A percentile compares a stretch with the other conserved stretches of the same genome.
These are phyloP conservation scores for Falcunculus frontatus DNA, from an alignment of 2,113 vertebrate genomes.

Conservation along the genomic window DNA sequence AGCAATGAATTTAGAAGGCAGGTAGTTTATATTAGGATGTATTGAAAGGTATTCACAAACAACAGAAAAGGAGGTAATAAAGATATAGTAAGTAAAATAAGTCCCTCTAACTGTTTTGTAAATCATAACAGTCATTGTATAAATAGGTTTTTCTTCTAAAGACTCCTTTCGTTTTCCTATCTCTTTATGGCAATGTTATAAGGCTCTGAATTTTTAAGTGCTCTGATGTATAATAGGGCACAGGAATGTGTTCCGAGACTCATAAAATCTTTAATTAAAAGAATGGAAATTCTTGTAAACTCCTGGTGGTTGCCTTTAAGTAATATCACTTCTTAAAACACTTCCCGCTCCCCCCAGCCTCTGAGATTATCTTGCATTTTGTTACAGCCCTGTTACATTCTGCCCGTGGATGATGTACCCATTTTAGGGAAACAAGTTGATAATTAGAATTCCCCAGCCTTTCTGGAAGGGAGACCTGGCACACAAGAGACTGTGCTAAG, in stretches of 20 bases:
- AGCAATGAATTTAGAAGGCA: background rate
- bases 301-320: slow-evolving; percentile 45
- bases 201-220: background rate
- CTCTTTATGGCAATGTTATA: background rate
- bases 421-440: background rate
- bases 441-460: background rate
- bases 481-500: background rate
- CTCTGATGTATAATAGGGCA: slow-evolving; percentile 23
- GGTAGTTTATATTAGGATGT: background rate
- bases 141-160: background rate
- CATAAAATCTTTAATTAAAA: slow-evolving; percentile 67
- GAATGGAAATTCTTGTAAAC: slow-evolving; percentile 58
- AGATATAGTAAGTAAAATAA: background rate
- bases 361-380: background rate
- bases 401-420: background rate
- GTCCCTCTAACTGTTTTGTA: background rate
- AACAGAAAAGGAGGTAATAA: background rate
- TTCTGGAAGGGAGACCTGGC: background rate
- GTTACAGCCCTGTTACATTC: background rate
- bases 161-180: background rate
- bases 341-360: background rate
- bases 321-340: slow-evolving; percentile 26
- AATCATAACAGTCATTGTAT: background rate
- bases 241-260: slow-evolving; percentile 43
- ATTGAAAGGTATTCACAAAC: background rate